Conservation (phyloP, 2,113 vertebrate genomes). For the Acanthisitta chloris region DNA sequence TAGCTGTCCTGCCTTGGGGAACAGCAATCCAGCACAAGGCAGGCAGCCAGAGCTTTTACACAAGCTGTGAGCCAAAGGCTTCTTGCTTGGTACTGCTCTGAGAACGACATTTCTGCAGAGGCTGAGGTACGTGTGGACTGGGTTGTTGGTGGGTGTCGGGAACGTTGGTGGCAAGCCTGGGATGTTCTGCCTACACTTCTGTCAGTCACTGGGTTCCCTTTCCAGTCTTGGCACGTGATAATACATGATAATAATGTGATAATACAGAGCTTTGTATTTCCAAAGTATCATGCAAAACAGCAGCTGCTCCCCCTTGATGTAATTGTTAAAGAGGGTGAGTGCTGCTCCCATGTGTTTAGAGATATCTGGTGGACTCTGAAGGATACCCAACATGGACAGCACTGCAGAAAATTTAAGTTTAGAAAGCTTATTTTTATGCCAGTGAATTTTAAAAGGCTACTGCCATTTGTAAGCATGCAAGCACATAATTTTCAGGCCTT, state of each 20-base stretch:
- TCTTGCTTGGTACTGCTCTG: not conserved
- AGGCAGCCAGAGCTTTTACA: not conserved
- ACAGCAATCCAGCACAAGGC: not conserved
- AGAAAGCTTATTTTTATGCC: not conserved
- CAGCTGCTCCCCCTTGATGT: not conserved
- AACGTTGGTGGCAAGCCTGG: not conserved
- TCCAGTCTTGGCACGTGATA: not conserved
- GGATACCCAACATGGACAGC: not conserved
- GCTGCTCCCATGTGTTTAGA: not conserved
- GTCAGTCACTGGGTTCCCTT: not conserved
- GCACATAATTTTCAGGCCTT: not conserved
- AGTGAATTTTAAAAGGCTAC: not conserved
- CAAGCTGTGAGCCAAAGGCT: not conserved
- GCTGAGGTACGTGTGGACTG: accelerated
- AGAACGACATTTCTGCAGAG: not conserved
- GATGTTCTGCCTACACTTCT: not conserved
- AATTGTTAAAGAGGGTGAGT: not conserved
- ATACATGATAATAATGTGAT: accelerated
- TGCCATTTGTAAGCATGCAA: not conserved
- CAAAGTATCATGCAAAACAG: not conserved
- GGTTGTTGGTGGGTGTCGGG: not conserved
- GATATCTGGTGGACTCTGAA: not conserved
- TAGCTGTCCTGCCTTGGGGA: not conserved
- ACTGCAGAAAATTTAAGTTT: not conserved
- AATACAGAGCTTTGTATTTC: not conserved